Conservation (phyloP, 1,140 invertebrate genomes). For the Euura saliciscinereae region DNA sequence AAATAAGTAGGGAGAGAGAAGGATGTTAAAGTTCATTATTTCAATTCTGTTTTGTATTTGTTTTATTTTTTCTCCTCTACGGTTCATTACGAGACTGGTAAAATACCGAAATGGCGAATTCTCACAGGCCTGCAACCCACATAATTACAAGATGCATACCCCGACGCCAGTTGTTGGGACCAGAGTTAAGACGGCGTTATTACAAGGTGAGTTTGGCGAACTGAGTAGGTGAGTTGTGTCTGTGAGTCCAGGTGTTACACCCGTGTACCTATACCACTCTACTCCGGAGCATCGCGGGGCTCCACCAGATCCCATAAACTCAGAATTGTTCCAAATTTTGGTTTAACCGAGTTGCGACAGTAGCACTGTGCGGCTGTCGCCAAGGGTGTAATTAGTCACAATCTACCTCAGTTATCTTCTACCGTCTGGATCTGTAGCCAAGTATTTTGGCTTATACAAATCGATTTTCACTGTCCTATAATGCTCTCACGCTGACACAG, state of each 20-base stretch:
- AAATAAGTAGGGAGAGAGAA: no score
- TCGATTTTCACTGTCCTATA: not conserved
- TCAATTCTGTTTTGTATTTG: no score
- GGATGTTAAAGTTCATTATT: no score
- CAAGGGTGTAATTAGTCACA: slow-evolving; percentile 57
- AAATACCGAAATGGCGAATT: no score
- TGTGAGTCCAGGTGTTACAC: not conserved
- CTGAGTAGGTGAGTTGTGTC: not conserved
- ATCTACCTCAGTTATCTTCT: slow-evolving; percentile 55
- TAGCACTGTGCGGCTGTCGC: slow-evolving; percentile 33
- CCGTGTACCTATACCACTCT: no score
- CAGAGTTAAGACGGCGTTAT: not conserved
- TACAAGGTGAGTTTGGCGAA: not conserved
- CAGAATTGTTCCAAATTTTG: slow-evolving; percentile 42
- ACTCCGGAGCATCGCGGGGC: not conserved
- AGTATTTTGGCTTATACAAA: no score
- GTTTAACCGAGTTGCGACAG: slow-evolving; percentile 37
- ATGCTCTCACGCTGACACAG: not conserved
- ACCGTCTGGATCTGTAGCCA: no score
- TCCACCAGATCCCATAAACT: slow-evolving; percentile 22
- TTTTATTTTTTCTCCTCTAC: no score
- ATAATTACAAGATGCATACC: not conserved
- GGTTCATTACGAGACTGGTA: no score
- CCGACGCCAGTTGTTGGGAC: not conserved
- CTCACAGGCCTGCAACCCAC: no score